Percentiles rank a stretch among this genome's conserved stretches.
Evolutionary conservation across 2,113 vertebrate species (phyloP).

Genomic region (Taurulus bubalis): DNA sequence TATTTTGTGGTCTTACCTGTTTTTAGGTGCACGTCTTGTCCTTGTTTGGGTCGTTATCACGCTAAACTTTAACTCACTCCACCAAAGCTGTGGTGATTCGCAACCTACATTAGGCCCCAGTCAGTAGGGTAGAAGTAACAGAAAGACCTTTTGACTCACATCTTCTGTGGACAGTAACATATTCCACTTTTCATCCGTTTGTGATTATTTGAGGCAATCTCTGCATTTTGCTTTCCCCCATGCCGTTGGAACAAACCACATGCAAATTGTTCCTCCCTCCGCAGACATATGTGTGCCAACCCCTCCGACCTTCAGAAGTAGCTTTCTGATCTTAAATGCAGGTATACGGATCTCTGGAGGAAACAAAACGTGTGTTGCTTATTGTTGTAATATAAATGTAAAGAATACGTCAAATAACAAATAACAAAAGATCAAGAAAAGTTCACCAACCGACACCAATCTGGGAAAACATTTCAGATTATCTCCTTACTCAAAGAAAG

Average conservation of each 20-base stretch:
- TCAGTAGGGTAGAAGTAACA: background rate
- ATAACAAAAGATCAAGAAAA: background rate
- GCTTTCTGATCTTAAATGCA: background rate
- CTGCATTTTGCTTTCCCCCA: background rate
- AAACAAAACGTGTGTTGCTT: background rate
- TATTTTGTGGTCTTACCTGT: background rate
- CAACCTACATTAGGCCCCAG: conserved; percentile 33
- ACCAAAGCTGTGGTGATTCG: conserved; percentile 10
- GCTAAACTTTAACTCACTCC: background rate
- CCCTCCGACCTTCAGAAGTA: background rate
- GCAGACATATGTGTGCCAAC: background rate
- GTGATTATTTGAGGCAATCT: conserved; percentile 23
- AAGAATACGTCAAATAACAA: background rate
- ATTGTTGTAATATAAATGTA: background rate
- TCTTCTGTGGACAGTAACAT: conserved; percentile 16
- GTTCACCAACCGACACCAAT: background rate
- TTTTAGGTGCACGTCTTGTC: background rate
- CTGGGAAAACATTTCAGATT: background rate
- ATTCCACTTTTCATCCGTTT: conserved; percentile 11
- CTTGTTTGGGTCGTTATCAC: background rate
- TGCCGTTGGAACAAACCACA: conserved; percentile 16
- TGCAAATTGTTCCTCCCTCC: background rate
- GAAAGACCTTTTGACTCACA: conserved; percentile 48
- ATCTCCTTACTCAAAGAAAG: background rate
- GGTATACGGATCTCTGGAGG: background rate